Base-by-base conservation (phyloP, 1,140 invertebrate genomes). In the Globodera ellingtonae region DNA sequence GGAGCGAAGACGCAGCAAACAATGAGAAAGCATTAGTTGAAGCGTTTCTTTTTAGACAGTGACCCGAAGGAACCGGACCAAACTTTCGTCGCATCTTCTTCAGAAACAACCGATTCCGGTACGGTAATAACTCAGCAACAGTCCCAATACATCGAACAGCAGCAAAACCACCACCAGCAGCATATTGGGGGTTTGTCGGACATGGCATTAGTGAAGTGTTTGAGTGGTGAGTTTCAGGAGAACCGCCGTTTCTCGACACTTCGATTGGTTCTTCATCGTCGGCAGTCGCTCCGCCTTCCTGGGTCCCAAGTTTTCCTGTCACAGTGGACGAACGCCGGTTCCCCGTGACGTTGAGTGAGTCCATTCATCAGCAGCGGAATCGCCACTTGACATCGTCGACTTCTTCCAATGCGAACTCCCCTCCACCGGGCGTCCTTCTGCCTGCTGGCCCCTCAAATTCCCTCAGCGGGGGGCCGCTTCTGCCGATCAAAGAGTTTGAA, bases 301-400 rank as follows among this genome's bases (percentile, higher is more conserved):
- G 67, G 67, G 21, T 18, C 24, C 24, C 24, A 10, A 70, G 24
- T 35, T 35, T 47, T 6, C 8, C 67, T 35, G 24, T 13, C 10
- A 9, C 67, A 6, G 67, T 47, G n/a, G 67, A 47, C 24, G 35
- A 70, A 47, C 67, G 10, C 24, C 67, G 46, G 0, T 70, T 70
- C 10, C 24, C 35, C 4, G n/a, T 66, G 8, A 9, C 62, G 48
- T 21, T 75, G 8, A 56, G 52, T 75, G 56, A 46, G 4, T 24
- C 73, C 7, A 15, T 18, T 18, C 35, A 24, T 15, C 62, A 77
- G 3, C 75, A 77, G 24, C 75, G 75, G 21, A 69, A 62, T 18
- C 52, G 62, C 24, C 44, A 77, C 47, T 65, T 77, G 47, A 24
- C 75, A 21, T 77, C 75, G 69, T 65, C 75, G 48, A 66, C 62